Percentiles rank a stretch among this genome's conserved stretches.
These are phyloP conservation scores for Epinotia nisella DNA, from an alignment of 2,888 invertebrate species.

Conservation along the genomic window DNA sequence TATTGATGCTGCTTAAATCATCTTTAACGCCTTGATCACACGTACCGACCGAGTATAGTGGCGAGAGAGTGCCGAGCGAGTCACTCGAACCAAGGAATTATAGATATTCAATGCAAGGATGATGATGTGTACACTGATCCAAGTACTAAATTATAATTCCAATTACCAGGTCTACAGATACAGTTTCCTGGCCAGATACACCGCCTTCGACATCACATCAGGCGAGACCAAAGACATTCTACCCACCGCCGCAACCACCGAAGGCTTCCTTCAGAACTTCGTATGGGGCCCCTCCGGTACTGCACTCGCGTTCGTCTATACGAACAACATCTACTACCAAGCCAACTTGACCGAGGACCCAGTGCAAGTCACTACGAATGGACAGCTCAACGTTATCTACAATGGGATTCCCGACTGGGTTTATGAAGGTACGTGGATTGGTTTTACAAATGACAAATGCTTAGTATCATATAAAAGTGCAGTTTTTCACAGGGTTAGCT, in stretches of 20 bases:
- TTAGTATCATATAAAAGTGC: no score
- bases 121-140: no score
- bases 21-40: no score
- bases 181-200: conserved; percentile 90
- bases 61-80: no score
- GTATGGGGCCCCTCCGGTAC: conserved; percentile 91
- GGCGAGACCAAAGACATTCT: conserved; percentile 66
- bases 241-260: conserved; percentile 60
- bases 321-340: conserved; percentile 92
- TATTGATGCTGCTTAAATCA: no score
- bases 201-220: conserved; percentile 86
- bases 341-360: conserved; percentile 73
- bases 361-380: conserved; percentile 86
- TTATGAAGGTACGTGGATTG: conserved; percentile 90
- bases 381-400: conserved; percentile 86
- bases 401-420: conserved; percentile 98
- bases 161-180: conserved; percentile 89
- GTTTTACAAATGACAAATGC: no score
- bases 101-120: no score
- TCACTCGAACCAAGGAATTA: no score
- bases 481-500: no score
- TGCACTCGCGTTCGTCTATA: conserved; percentile 88
- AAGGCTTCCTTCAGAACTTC: conserved; percentile 87
- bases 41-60: no score
- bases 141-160: background rate